Evolutionary conservation across 1,140 invertebrate genomes (phyloP).

Genomic region (Belonocnema kinseyi): DNA sequence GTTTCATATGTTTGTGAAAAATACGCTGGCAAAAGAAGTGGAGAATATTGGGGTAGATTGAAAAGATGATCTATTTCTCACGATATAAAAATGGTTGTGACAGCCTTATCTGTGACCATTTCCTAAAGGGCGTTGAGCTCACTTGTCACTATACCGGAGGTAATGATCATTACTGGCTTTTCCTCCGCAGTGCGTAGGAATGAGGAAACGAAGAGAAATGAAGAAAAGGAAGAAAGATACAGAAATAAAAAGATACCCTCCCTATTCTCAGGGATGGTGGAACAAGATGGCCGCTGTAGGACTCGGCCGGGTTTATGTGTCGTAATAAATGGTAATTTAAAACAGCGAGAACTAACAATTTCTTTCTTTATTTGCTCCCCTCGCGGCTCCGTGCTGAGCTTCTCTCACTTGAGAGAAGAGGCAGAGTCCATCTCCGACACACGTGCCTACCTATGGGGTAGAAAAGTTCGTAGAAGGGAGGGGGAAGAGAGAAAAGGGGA

Average conservation of each 20-base stretch:
- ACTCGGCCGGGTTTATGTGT: conserved; percentile 71
- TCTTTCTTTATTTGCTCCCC: conserved; percentile 73
- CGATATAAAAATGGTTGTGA: conserved; percentile 72
- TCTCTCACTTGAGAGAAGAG: conserved; percentile 38
- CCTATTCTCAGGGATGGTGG: conserved; percentile 54
- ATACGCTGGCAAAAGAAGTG: not conserved
- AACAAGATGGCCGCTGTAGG: conserved; percentile 72
- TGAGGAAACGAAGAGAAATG: conserved; percentile 25
- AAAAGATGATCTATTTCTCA: conserved; percentile 72
- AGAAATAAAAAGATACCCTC: conserved; percentile 48
- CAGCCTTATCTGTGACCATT: conserved; percentile 73
- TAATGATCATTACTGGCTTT: conserved; percentile 73
- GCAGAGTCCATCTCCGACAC: conserved; percentile 49
- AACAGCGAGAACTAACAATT: conserved; percentile 77
- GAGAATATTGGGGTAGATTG: conserved; percentile 41
- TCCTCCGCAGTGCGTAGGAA: conserved; percentile 36
- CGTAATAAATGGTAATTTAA: conserved; percentile 77
- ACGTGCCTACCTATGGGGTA: conserved; percentile 40
- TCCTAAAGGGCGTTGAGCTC: conserved; percentile 68
- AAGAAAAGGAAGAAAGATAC: conserved; percentile 37
- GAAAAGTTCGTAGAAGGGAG: not conserved
- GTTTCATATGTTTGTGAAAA: not conserved
- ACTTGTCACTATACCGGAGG: conserved; percentile 73
- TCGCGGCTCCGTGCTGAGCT: conserved; percentile 51
- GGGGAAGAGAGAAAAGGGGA: conserved; percentile 37